Evolutionary conservation across 2,113 vertebrate species (phyloP).

Genomic region (Sander vitreus): DNA sequence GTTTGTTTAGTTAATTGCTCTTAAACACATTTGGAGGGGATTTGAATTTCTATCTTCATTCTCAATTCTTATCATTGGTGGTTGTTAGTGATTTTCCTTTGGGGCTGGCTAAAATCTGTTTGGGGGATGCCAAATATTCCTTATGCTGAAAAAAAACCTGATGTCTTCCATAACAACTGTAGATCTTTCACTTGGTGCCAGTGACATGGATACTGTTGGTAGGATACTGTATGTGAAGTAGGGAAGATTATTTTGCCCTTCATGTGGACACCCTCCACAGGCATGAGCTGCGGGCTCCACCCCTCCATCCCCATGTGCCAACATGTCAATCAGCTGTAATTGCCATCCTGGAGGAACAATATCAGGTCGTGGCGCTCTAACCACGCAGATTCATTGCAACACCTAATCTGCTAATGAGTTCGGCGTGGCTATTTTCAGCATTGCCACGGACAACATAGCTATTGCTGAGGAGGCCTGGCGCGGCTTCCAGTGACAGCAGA

Average conservation of each 20-base stretch:
- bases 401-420: constrained; percentile 95
- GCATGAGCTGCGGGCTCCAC: constrained; percentile 81
- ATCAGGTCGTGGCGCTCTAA: constrained; percentile 84
- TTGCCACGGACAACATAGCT: constrained; percentile 72
- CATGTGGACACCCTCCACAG: constrained; percentile 83
- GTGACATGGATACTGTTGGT: constrained; percentile 55
- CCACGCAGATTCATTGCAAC: constrained; percentile 89
- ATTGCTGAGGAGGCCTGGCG: constrained; percentile 79
- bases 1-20: too few species aligned
- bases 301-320: constrained; percentile 84
- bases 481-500: constrained; percentile 87
- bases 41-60: too few species aligned
- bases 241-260: constrained; percentile 80
- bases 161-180: constrained; percentile 16
- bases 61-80: too few species aligned
- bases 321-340: constrained; percentile 95
- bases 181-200: constrained; percentile 42
- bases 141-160: too few species aligned
- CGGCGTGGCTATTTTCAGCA: constrained; percentile 87
- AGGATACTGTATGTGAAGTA: constrained; percentile 43
- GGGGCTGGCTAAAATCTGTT: too few species aligned
- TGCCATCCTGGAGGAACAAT: constrained; percentile 90
- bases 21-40: too few species aligned
- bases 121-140: too few species aligned
- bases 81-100: too few species aligned